Conservation (phyloP, 2,888 invertebrate species). For the Atethmia centrago region DNA sequence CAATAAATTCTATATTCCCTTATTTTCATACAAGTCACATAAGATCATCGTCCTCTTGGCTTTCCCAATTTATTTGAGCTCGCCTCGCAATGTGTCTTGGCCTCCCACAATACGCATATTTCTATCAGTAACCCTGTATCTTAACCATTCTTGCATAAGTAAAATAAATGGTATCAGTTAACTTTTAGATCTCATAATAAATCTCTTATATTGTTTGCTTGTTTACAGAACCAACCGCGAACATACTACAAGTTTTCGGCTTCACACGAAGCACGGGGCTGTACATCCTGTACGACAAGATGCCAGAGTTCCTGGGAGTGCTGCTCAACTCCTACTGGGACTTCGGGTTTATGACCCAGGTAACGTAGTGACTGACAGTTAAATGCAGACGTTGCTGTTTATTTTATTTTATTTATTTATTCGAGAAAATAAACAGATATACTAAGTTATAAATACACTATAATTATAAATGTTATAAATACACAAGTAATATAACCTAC, state of each 20-base stretch:
- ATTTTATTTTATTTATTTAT: too few relatives aligned
- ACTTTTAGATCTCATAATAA: background rate
- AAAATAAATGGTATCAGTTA: background rate
- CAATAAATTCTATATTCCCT: background rate
- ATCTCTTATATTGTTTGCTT: slow-evolving; percentile 29
- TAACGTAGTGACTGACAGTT: slow-evolving; percentile 53
- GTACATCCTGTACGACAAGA: slow-evolving; percentile 81
- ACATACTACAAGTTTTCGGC: slow-evolving; percentile 82
- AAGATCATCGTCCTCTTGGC: background rate
- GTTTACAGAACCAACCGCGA: slow-evolving; percentile 78
- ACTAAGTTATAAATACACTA: too few relatives aligned
- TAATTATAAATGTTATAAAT: too few relatives aligned
- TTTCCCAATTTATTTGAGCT: background rate
- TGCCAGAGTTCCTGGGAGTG: slow-evolving; percentile 83
- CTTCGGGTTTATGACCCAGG: slow-evolving; percentile 87
- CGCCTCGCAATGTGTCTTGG: background rate
- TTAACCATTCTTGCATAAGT: background rate
- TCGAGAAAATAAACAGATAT: too few relatives aligned
- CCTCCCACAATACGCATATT: background rate
- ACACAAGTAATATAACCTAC: too few relatives aligned
- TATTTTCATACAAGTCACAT: background rate
- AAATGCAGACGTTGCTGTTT: too few relatives aligned
- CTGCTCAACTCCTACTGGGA: slow-evolving; percentile 88
- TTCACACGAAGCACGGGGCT: slow-evolving; percentile 84
- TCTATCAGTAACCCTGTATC: background rate